phyloP scores from a whole-genome alignment of 2,888 invertebrate species.

The Trichacis sp. region DNA sequence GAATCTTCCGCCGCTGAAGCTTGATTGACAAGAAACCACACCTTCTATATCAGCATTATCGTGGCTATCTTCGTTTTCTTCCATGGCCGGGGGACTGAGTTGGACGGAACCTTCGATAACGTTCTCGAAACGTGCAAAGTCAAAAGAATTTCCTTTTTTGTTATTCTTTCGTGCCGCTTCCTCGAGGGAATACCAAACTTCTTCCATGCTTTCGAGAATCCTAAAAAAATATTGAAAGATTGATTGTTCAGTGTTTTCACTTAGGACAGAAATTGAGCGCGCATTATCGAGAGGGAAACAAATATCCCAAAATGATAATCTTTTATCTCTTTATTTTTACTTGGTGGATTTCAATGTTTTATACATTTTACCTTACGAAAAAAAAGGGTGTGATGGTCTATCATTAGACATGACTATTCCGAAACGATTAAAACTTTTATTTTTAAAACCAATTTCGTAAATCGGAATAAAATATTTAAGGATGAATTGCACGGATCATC shows the following conservation, averaged over 20 bases:
- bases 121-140: conserved; percentile 66
- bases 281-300: too few relatives aligned
- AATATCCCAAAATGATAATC: too few relatives aligned
- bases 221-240: conserved; percentile 34
- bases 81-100: conserved; percentile 36
- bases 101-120: conserved; percentile 58
- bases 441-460: neutral
- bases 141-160: conserved; percentile 46
- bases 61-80: conserved; percentile 2
- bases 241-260: too few relatives aligned
- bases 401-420: too few relatives aligned
- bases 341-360: conserved; percentile 19
- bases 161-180: conserved; percentile 37
- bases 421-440: too few relatives aligned
- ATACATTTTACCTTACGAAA: too few relatives aligned
- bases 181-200: conserved; percentile 48
- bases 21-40: conserved; percentile 15
- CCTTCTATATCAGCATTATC: conserved; percentile 8
- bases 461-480: too few relatives aligned
- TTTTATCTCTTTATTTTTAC: neutral
- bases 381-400: too few relatives aligned
- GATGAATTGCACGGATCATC: too few relatives aligned
- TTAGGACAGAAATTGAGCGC: too few relatives aligned
- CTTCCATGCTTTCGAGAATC: conserved; percentile 44
- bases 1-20: conserved; percentile 54